Percentiles rank a stretch among this genome's conserved stretches.
Evolutionary conservation across 2,113 vertebrate species (phyloP).

Genomic region (Syngnathus typhle): DNA sequence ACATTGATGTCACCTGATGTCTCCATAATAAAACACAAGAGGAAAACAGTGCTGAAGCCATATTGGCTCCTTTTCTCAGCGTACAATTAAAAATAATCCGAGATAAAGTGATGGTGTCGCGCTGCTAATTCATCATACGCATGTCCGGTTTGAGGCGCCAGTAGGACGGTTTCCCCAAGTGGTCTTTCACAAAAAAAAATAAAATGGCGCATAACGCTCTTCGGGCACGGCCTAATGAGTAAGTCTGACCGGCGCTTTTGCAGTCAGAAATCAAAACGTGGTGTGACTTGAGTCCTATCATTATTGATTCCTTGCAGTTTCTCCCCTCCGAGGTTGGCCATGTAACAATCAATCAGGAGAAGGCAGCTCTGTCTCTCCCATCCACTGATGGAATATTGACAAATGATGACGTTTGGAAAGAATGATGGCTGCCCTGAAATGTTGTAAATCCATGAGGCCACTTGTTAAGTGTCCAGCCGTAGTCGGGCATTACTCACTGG

Average conservation of each 20-base stretch:
- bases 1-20: constrained; percentile 31
- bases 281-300: constrained; percentile 5
- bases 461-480: constrained; percentile 42
- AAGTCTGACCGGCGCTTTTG: neutral
- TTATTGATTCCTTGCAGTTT: constrained; percentile 17
- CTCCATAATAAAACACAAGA: constrained; percentile 22
- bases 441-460: constrained; percentile 45
- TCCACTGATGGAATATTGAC: constrained; percentile 57
- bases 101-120: neutral
- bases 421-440: constrained; percentile 46
- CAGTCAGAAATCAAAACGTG: neutral
- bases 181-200: constrained; percentile 1
- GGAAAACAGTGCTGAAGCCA: neutral
- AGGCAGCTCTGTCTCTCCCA: constrained; percentile 28
- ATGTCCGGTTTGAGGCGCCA: constrained; percentile 2
- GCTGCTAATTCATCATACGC: neutral
- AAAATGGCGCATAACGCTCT: neutral
- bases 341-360: constrained; percentile 45
- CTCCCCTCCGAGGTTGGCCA: constrained; percentile 29
- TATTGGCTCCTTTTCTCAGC: neutral
- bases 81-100: neutral
- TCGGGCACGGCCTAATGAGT: neutral
- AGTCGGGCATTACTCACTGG: constrained; percentile 28
- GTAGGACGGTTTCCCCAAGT: neutral
- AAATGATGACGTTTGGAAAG: constrained; percentile 50